phyloP scores from a whole-genome alignment of 2,797 vertebrate species.

The Poeciliopsis turneri region DNA sequence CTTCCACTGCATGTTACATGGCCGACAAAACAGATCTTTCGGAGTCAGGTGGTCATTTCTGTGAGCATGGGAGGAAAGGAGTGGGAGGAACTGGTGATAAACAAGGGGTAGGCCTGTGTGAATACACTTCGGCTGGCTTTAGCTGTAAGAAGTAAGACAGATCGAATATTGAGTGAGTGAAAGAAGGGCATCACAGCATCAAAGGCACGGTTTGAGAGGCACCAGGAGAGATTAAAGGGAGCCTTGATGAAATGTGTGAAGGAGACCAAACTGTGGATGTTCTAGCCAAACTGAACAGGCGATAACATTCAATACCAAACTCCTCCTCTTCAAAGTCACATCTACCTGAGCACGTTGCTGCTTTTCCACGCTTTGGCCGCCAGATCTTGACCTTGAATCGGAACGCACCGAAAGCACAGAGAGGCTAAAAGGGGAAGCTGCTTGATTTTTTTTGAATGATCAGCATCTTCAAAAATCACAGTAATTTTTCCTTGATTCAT shows the following conservation, averaged over 20 bases:
- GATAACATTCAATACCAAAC: slow-evolving; percentile 68
- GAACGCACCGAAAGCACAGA: slow-evolving; percentile 30
- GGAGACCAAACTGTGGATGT: slow-evolving; percentile 76
- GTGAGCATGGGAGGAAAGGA: slow-evolving; percentile 37
- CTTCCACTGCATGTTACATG: slow-evolving; percentile 29
- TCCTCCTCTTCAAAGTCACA: slow-evolving; percentile 56
- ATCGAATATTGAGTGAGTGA: slow-evolving; percentile 83
- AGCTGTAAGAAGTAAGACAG: slow-evolving; percentile 73
- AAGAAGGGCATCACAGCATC: slow-evolving; percentile 80
- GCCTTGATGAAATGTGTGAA: slow-evolving; percentile 84
- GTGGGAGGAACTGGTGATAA: slow-evolving; percentile 31
- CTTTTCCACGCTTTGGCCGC: slow-evolving; percentile 19
- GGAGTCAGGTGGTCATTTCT: slow-evolving; percentile 48
- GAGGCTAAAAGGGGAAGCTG: slow-evolving; percentile 23
- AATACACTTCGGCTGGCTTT: slow-evolving; percentile 76
- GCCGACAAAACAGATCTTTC: slow-evolving; percentile 46
- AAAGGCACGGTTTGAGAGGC: slow-evolving; percentile 77
- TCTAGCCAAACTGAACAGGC: slow-evolving; percentile 59
- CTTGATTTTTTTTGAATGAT: slow-evolving; percentile 28
- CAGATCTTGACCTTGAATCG: slow-evolving; percentile 67
- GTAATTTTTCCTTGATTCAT: not conserved
- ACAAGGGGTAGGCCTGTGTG: slow-evolving; percentile 56
- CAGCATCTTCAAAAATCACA: slow-evolving; percentile 27
- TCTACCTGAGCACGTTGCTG: slow-evolving; percentile 29
- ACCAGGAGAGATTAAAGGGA: slow-evolving; percentile 82